These are phyloP conservation scores for Atherinosoma microstoma DNA, from an alignment of 2,797 vertebrate genomes.

Conservation along the genomic window DNA sequence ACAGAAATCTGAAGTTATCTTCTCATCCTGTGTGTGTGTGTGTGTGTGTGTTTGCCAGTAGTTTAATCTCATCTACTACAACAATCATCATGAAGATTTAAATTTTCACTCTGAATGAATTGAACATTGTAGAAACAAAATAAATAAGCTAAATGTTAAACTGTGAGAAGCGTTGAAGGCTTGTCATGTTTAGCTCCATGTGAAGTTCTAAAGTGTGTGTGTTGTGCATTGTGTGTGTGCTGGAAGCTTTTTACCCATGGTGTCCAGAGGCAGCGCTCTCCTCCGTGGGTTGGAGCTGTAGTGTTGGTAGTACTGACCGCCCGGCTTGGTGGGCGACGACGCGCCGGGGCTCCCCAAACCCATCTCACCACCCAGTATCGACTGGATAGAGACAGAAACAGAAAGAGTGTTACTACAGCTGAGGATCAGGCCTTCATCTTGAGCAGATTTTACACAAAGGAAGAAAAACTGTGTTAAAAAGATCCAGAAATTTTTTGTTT, in stretches of 20 bases:
- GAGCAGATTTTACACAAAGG: background rate
- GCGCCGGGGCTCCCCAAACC: conserved; percentile 92
- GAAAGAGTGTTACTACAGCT: conserved; percentile 35
- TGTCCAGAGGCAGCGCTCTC: conserved; percentile 89
- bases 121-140: too few species aligned
- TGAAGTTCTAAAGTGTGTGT: too few species aligned
- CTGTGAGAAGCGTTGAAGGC: too few species aligned
- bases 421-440: conserved; percentile 1
- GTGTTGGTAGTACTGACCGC: conserved; percentile 93
- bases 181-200: background rate
- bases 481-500: background rate
- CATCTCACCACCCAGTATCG: conserved; percentile 92
- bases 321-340: conserved; percentile 92
- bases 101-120: too few species aligned
- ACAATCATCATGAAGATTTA: too few species aligned
- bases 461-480: background rate
- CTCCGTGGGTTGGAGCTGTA: conserved; percentile 92
- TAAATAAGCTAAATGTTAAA: too few species aligned
- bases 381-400: conserved; percentile 72
- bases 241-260: conserved; percentile 87
- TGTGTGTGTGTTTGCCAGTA: background rate
- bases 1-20: too few species aligned
- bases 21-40: background rate
- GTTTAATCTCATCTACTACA: too few species aligned
- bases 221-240: background rate